Percentiles rank a stretch among this genome's conserved stretches.
Conservation (phyloP, 2,113 vertebrate genomes). For the Nothocercus nigrocapillus region DNA sequence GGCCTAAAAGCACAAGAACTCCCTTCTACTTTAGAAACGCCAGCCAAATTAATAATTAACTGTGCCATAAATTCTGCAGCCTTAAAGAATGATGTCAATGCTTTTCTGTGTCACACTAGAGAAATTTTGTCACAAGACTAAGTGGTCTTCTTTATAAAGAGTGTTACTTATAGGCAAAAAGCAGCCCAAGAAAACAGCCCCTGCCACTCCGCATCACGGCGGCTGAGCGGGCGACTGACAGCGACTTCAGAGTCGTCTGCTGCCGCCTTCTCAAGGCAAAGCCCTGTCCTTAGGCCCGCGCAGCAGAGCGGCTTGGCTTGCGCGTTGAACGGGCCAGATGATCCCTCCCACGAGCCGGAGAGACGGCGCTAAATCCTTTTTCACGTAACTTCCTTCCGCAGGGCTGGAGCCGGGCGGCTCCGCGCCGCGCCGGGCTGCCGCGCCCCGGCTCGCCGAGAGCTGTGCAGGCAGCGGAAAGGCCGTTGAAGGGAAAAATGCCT, state of each 20-base stretch:
- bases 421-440: too few species aligned
- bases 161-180: slow-evolving; percentile 11
- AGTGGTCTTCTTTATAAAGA: slow-evolving; percentile 48
- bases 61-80: slow-evolving; percentile 38
- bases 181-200: slow-evolving; percentile 22
- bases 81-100: slow-evolving; percentile 41
- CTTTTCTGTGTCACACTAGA: slow-evolving; percentile 20
- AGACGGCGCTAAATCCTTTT: slow-evolving; percentile 58
- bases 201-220: slow-evolving; percentile 42
- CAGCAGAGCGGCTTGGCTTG: slow-evolving; percentile 55
- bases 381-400: slow-evolving; percentile 68
- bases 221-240: not conserved
- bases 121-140: slow-evolving; percentile 50
- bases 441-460: too few species aligned
- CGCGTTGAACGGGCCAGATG: slow-evolving; percentile 58
- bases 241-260: slow-evolving; percentile 63
- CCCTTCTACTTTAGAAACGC: slow-evolving; percentile 69
- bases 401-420: not conserved
- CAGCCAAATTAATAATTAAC: slow-evolving; percentile 77
- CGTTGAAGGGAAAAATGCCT: not conserved
- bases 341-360: slow-evolving; percentile 62
- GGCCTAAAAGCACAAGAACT: slow-evolving; percentile 61
- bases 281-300: slow-evolving; percentile 1
- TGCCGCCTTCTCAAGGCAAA: slow-evolving; percentile 64
- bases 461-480: not conserved